A percentile compares a stretch with the other conserved stretches of the same genome.
Conservation (phyloP, 2,888 invertebrate species). For the Monoplex corrugatus region DNA sequence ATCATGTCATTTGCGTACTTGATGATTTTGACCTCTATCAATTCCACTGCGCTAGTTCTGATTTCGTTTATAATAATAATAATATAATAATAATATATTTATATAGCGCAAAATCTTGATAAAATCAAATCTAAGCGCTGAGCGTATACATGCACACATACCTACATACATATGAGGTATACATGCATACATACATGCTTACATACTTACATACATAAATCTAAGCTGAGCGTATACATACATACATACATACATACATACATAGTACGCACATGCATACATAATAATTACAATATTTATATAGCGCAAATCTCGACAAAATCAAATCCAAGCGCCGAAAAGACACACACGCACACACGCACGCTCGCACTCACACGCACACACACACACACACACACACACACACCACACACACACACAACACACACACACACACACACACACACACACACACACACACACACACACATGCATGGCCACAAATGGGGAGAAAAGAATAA, state of each 20-base stretch:
- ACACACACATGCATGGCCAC: background rate
- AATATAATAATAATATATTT: too few relatives aligned
- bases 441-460: slow-evolving; percentile 16
- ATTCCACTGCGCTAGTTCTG: too few relatives aligned
- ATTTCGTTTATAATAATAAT: too few relatives aligned
- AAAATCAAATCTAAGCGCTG: too few relatives aligned
- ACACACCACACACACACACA: slow-evolving; percentile 17
- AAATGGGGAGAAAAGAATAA: too few relatives aligned
- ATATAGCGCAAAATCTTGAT: too few relatives aligned
- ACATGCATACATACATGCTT: background rate
- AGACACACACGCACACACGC: slow-evolving; percentile 1
- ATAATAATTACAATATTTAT: too few relatives aligned
- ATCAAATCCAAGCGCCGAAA: background rate
- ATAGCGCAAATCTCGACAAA: background rate
- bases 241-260: background rate
- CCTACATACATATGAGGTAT: too few relatives aligned
- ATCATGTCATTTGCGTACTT: too few relatives aligned
- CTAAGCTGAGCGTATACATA: too few relatives aligned
- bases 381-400: background rate
- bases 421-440: slow-evolving; percentile 14
- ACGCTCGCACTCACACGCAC: slow-evolving; percentile 3
- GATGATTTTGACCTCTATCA: too few relatives aligned
- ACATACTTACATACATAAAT: background rate
- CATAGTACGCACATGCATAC: background rate
- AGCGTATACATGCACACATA: too few relatives aligned